Evolutionary conservation across 2,113 vertebrate species (phyloP).

Genomic region (Psammodynastes pulverulentus): DNA sequence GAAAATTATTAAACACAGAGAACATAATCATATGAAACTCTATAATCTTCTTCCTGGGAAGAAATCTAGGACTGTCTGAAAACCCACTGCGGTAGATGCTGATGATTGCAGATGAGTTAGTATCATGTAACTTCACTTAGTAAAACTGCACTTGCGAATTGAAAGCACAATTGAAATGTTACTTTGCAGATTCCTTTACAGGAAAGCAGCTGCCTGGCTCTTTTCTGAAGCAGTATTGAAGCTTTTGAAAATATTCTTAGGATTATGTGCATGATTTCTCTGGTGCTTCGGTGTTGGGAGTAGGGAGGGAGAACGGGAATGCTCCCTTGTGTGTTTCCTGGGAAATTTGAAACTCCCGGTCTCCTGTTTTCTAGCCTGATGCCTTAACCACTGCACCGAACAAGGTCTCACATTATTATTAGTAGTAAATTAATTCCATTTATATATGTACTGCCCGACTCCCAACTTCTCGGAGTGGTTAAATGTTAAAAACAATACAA

Average conservation of each 20-base stretch:
- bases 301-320: rapidly evolving
- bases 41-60: not conserved
- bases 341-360: not conserved
- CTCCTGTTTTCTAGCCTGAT: not conserved
- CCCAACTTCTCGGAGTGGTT: not conserved
- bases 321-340: not conserved
- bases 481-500: not conserved
- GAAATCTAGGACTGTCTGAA: not conserved
- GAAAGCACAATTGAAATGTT: not conserved
- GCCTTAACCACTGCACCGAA: not conserved
- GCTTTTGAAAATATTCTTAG: not conserved
- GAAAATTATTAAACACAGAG: not conserved
- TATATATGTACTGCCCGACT: not conserved
- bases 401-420: not conserved
- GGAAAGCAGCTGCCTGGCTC: not conserved
- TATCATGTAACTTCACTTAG: not conserved
- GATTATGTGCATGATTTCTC: not conserved
- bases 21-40: not conserved
- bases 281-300: not conserved
- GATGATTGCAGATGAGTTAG: not conserved
- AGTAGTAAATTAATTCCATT: not conserved
- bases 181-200: not conserved
- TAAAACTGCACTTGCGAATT: not conserved
- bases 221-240: not conserved
- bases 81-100: not conserved